Evolutionary conservation across 2,888 invertebrate genomes (phyloP).

Genomic region (Synergus itoensis): DNA sequence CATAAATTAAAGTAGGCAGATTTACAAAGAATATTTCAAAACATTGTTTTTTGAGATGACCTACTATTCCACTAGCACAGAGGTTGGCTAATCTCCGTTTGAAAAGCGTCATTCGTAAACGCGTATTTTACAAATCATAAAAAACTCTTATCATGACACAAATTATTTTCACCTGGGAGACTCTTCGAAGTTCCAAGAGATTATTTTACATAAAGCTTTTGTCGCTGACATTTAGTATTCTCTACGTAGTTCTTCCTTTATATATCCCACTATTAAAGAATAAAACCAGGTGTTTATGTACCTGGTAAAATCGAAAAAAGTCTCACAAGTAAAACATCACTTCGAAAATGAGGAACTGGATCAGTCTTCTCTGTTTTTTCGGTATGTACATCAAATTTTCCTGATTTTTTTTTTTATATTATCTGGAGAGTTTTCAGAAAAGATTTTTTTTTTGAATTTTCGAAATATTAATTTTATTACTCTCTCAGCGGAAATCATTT

Average conservation of each 20-base stretch:
- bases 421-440: too few species aligned
- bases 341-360: slow-evolving; percentile 17
- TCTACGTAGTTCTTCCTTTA: neutral
- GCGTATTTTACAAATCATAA: slow-evolving; percentile 27
- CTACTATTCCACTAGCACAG: slow-evolving; percentile 9
- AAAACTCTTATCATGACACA: slow-evolving; percentile 21
- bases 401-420: too few species aligned
- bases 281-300: slow-evolving; percentile 22
- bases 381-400: neutral
- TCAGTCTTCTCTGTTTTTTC: slow-evolving; percentile 9
- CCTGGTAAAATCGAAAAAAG: slow-evolving; percentile 8
- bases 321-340: slow-evolving; percentile 12
- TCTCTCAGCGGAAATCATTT: too few species aligned
- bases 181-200: slow-evolving; percentile 24
- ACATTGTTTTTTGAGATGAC: neutral
- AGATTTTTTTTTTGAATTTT: too few species aligned
- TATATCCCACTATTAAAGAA: slow-evolving; percentile 17
- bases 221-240: slow-evolving; percentile 22
- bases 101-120: slow-evolving; percentile 21
- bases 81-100: slow-evolving; percentile 20
- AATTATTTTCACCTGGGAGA: slow-evolving; percentile 24
- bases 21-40: neutral
- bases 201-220: slow-evolving; percentile 28
- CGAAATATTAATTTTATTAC: too few species aligned
- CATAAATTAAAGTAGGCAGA: neutral